These are phyloP conservation scores for Catalaphyllia jardinei DNA, from an alignment of 64 coral and sea anemone genomes.

Conservation along the genomic window DNA sequence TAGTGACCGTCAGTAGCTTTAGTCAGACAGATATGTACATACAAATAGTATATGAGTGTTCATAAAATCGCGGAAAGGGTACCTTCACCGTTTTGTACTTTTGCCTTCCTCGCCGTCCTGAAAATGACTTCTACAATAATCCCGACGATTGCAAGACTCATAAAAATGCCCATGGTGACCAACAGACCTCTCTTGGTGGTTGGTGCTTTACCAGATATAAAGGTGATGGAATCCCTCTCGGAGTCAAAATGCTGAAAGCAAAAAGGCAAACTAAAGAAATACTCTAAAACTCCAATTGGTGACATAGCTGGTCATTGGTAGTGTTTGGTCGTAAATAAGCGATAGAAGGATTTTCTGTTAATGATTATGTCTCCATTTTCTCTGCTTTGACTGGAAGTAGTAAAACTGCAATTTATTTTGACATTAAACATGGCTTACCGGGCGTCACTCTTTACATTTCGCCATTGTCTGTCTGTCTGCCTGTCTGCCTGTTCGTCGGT, in stretches of 20 bases:
- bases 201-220: conserved; percentile 35
- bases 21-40: background rate
- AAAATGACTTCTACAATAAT: conserved; percentile 18
- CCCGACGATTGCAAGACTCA: background rate
- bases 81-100: conserved; percentile 7
- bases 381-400: no score
- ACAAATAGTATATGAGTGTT: no score
- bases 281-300: no score
- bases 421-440: no score
- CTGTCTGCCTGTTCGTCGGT: no score
- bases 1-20: background rate
- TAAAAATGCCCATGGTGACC: background rate
- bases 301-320: no score
- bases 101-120: background rate
- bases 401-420: no score
- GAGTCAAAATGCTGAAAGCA: conserved; percentile 10
- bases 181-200: background rate
- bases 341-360: no score
- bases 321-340: no score
- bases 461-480: no score
- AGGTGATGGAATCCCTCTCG: conserved; percentile 1
- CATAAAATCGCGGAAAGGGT: background rate
- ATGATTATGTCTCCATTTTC: no score
- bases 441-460: no score
- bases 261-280: background rate